Base-by-base conservation (phyloP, 2,113 vertebrate species). In the Calcarius ornatus region DNA sequence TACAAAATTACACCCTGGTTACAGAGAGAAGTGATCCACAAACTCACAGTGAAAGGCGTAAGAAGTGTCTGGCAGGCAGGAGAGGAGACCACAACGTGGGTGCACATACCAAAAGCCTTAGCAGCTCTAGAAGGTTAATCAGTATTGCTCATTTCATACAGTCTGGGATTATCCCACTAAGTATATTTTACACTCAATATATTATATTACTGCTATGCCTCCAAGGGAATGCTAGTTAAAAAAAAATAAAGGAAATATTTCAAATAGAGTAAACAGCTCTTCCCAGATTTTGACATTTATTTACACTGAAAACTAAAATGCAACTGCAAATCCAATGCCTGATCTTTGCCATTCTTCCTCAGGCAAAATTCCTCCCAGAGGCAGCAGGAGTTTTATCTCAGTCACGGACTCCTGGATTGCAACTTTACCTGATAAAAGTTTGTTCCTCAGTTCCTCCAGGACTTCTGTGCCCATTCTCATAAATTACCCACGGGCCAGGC, bases 201-300 rank as follows among this genome's bases (percentile, higher is more conserved):
- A 59, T 77, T 68, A 15, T 23, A 45, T 70, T 80, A 77, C 66
- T 90, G 70, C 76, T 80, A 6, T 45, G 71, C 56, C 87, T 93
- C 38, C 60, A 51, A 82, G 79, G 83, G n/a, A 86, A 88, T 92
- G n/a, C 2, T 14, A 37, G 27, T n/a, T 4, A 7, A 76, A 84
- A 94, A 91, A 91, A 92, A 83, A 89, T 9, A 77, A 76, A 80
- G 21, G 38, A 90, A 94, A 78, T 28, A 59, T 70, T 95, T 86
- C 47, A 75, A 92, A 83, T 3, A 50, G 20, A 63, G 25, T 79
- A 81, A 94, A 82, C 24, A 51, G 45, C 24, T 83, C 81, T 93
- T 86, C 50, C 27, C 79, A 68, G 59, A 68, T 78, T 83, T 56
- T 88, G 63, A 81, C 68, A 90, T 70, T 37, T 92, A 60, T 93